phyloP scores from a whole-genome alignment of 2,888 invertebrate genomes.

The Abscondita cerata region DNA sequence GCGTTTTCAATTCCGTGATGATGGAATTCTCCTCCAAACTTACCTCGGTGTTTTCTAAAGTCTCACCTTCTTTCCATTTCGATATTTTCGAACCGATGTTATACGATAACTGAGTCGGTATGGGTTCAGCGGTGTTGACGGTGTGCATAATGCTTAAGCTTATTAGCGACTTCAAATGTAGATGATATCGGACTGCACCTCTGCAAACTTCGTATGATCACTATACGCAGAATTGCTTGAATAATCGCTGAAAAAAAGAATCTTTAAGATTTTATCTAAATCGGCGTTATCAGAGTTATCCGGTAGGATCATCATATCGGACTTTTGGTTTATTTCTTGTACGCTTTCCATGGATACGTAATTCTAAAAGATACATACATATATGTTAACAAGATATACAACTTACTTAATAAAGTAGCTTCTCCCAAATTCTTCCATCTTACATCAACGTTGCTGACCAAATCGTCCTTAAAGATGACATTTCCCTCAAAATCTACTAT shows the following conservation, averaged over 20 bases:
- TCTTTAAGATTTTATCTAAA: no score
- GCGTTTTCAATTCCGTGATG: conserved; percentile 58
- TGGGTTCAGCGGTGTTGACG: conserved; percentile 56
- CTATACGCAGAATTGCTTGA: no score
- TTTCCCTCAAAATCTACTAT: conserved; percentile 32
- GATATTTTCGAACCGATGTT: conserved; percentile 57
- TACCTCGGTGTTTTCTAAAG: conserved; percentile 53
- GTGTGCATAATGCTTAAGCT: conserved; percentile 58
- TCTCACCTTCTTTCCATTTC: conserved; percentile 53
- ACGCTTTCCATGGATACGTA: background rate
- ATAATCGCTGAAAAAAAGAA: no score
- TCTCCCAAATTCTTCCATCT: conserved; percentile 26
- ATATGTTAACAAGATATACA: no score
- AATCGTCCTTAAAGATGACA: conserved; percentile 22
- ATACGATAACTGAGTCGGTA: conserved; percentile 55
- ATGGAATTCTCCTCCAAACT: conserved; percentile 56
- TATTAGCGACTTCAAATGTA: conserved; percentile 53
- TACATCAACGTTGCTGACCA: conserved; percentile 17
- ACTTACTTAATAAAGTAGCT: conserved; percentile 11
- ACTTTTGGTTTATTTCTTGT: background rate
- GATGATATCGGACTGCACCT: conserved; percentile 51
- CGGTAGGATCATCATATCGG: conserved; percentile 11
- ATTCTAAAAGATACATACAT: background rate
- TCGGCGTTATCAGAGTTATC: background rate
- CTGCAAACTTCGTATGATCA: conserved; percentile 52